Percentiles rank a stretch among this genome's conserved stretches.
These are phyloP conservation scores for Calliscelio sp. DNA, from an alignment of 2,888 invertebrate genomes.

Conservation along the genomic window DNA sequence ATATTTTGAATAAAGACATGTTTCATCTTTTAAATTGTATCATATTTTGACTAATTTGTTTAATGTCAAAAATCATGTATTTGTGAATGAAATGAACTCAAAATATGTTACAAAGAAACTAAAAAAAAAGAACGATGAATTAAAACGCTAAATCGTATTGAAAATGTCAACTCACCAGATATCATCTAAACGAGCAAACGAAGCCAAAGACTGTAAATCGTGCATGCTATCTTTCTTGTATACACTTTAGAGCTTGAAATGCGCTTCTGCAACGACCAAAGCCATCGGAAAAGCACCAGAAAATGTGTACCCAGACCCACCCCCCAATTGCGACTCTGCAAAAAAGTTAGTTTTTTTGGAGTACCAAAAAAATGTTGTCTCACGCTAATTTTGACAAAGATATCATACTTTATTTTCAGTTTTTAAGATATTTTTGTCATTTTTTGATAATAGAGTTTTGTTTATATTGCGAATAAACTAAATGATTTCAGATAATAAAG, in stretches of 20 bases:
- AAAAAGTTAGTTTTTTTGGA: slow-evolving; percentile 66
- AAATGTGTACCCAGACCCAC: slow-evolving; percentile 61
- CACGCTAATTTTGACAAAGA: slow-evolving; percentile 45
- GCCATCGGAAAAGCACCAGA: slow-evolving; percentile 64
- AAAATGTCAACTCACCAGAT: slow-evolving; percentile 61
- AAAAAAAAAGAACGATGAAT: slow-evolving; percentile 32
- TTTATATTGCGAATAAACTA: too few relatives aligned
- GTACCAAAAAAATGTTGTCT: slow-evolving; percentile 47
- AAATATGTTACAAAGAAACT: slow-evolving; percentile 18
- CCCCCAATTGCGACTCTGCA: slow-evolving; percentile 68
- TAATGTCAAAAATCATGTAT: background rate
- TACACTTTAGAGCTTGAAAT: slow-evolving; percentile 58
- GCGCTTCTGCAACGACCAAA: slow-evolving; percentile 58
- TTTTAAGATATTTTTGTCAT: slow-evolving; percentile 48
- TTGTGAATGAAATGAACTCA: background rate
- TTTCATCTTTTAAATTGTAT: too few relatives aligned
- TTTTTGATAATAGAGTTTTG: too few relatives aligned
- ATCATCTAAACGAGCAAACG: slow-evolving; percentile 60
- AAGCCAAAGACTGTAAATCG: slow-evolving; percentile 61
- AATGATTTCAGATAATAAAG: too few relatives aligned
- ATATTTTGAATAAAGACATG: too few relatives aligned
- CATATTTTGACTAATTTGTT: too few relatives aligned
- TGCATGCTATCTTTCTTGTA: slow-evolving; percentile 60
- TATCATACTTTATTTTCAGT: slow-evolving; percentile 2
- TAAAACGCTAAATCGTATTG: slow-evolving; percentile 42